Percentiles rank a stretch among this genome's conserved stretches.
Conservation (phyloP, 2,113 vertebrate genomes). For the Aspidoscelis tigris region DNA sequence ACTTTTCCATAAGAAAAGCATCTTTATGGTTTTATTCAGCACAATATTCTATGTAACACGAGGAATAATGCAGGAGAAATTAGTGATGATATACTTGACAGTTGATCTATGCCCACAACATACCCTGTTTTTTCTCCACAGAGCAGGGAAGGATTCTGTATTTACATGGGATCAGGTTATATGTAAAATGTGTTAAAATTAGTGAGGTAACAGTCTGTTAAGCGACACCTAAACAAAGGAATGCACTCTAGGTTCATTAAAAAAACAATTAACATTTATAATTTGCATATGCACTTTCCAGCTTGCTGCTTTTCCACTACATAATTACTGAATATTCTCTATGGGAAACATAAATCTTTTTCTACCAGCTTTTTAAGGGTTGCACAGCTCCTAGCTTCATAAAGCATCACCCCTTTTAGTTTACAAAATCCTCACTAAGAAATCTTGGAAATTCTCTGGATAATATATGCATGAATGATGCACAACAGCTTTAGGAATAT, state of each 20-base stretch:
- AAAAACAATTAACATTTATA: conserved; percentile 9
- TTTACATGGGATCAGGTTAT: neutral
- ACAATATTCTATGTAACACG: neutral
- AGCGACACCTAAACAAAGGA: neutral
- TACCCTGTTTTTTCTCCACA: no score
- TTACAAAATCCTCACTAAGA: neutral
- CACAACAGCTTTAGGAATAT: conserved; percentile 17
- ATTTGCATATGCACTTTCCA: conserved; percentile 9
- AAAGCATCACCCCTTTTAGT: neutral
- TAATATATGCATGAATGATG: conserved; percentile 25
- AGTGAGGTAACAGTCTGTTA: neutral
- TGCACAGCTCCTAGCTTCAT: conserved; percentile 9
- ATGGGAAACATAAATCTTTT: neutral
- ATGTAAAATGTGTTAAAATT: neutral
- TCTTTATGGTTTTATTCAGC: neutral
- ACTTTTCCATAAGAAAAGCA: no score
- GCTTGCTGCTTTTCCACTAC: conserved; percentile 7
- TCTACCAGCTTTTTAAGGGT: neutral
- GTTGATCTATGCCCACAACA: no score
- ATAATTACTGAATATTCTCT: conserved; percentile 12
- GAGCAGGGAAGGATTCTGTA: neutral
- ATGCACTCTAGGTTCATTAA: neutral
- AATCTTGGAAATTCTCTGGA: neutral
- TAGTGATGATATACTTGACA: neutral
- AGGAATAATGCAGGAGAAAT: neutral